Evolutionary conservation across 1,140 invertebrate species (phyloP), one percentile per base, ranked within the genome.

Genomic region (Pectinophora gossypiella): DNA sequence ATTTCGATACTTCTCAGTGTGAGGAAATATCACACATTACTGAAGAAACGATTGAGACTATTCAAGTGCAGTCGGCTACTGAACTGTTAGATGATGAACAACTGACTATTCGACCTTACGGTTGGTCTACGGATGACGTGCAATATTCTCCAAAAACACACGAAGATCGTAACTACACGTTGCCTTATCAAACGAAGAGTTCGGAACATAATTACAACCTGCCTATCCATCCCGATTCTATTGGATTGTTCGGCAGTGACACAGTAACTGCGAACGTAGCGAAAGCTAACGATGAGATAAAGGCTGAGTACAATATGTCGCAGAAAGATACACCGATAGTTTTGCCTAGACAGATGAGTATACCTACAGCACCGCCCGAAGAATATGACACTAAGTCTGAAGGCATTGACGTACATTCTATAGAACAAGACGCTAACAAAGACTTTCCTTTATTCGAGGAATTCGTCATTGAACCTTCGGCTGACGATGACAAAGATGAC

Each of bases 341-440:
- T 36, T 20, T 83, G 7, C 51, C 68, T 6, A 57, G 64, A 44
- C 66, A 73, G 44, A 64, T 76, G 45, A 72, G 54, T 58, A 54
- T 73, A 52, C 83, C 83, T 0, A 55, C 76, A 7, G 79, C 74
- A 9, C 76, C 76, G 18, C 64, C 72, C 7, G 63, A 48, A 10
- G 76, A 81, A 54, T 76, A 85, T 49, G 75, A 78, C 48, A 60
- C 54, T 0, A 82, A 80, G 61, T 77, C 84, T 47, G 80, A 75
- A 68, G 71, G 57, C 22, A 60, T 86, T 56, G 83, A 86, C 27
- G 81, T 85, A 15, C 65, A 77, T 22, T 79, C 72, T 0, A 86
- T 86, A 53, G 83, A 86, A 59, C 74, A 76, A 68, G 83, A 86
- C 44, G 83, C 83, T 12, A 85, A 74, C 18, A 75, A 79, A 58